phyloP scores from a whole-genome alignment of 92 coral and sea anemone genomes.

The Blastomussa wellsi region DNA sequence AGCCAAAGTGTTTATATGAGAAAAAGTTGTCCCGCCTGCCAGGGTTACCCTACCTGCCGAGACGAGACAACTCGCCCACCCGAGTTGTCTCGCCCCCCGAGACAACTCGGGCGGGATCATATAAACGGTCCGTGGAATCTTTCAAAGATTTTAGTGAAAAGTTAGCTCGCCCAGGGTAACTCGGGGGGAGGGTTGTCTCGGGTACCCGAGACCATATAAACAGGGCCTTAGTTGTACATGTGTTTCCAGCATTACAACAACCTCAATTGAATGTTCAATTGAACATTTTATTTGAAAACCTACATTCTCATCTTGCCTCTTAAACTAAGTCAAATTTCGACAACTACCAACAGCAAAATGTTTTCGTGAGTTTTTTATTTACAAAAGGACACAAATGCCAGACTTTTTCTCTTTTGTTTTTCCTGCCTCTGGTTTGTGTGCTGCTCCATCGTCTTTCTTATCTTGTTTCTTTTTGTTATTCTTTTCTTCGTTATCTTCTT shows the following conservation, averaged over 20 bases:
- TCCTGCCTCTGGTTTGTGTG: constrained; percentile 32
- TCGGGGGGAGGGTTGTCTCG: too few relatives aligned
- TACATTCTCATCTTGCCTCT: background rate
- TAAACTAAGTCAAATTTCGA: background rate
- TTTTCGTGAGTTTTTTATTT: background rate
- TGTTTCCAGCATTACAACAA: background rate
- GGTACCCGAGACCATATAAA: too few relatives aligned
- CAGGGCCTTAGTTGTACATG: too few relatives aligned
- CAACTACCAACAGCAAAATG: background rate
- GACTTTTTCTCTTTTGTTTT: constrained; percentile 68
- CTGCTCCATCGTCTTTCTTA: constrained; percentile 13
- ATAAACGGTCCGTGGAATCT: too few relatives aligned
- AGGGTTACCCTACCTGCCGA: too few relatives aligned
- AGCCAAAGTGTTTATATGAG: too few relatives aligned
- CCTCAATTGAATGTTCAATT: background rate
- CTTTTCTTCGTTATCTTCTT: constrained; percentile 2
- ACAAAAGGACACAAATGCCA: constrained; percentile 66
- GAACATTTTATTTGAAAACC: background rate
- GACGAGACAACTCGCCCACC: too few relatives aligned
- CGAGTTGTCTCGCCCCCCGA: too few relatives aligned
- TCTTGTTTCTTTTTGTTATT: constrained; percentile 8
- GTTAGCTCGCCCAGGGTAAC: too few relatives aligned
- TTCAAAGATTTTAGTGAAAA: too few relatives aligned
- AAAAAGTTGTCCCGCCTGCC: too few relatives aligned
- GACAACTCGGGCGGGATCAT: too few relatives aligned